A percentile compares a stretch with the other conserved stretches of the same genome.
These are phyloP conservation scores for Tinea semifulvella DNA, from an alignment of 2,888 invertebrate genomes.

Conservation along the genomic window DNA sequence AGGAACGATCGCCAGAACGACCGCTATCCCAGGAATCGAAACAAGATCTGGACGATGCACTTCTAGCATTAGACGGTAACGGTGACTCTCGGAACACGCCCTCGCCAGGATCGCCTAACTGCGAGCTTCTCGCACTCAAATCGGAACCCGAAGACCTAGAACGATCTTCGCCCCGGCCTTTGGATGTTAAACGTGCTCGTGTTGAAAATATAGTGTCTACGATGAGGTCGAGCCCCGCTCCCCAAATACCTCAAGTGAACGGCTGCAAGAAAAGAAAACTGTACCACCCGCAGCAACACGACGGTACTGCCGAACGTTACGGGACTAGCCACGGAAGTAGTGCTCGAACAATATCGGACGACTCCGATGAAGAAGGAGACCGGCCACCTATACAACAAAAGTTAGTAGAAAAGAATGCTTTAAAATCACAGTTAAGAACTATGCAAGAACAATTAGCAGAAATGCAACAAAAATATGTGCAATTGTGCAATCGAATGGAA, in stretches of 20 bases:
- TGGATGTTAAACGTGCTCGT: slow-evolving; percentile 90
- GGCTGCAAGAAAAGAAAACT: slow-evolving; percentile 96
- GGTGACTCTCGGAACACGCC: slow-evolving; percentile 51
- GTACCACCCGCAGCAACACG: slow-evolving; percentile 95
- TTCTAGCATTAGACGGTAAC: slow-evolving; percentile 68
- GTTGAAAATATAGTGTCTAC: slow-evolving; percentile 95
- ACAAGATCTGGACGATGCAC: slow-evolving; percentile 68
- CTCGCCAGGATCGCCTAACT: slow-evolving; percentile 66
- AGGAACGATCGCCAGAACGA: slow-evolving; percentile 65
- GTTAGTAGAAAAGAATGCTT: slow-evolving; percentile 85
- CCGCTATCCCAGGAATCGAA: slow-evolving; percentile 72
- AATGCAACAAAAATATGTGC: slow-evolving; percentile 91
- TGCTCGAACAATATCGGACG: slow-evolving; percentile 65
- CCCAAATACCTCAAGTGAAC: slow-evolving; percentile 79
- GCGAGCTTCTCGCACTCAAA: slow-evolving; percentile 70
- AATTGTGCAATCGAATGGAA: slow-evolving; percentile 86
- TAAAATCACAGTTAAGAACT: slow-evolving; percentile 84
- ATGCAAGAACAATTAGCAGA: slow-evolving; percentile 91
- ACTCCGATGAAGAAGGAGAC: slow-evolving; percentile 80
- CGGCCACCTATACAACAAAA: slow-evolving; percentile 83
- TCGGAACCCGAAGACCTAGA: slow-evolving; percentile 72
- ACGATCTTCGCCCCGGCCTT: slow-evolving; percentile 68
- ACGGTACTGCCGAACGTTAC: slow-evolving; percentile 71
- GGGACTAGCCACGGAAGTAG: slow-evolving; percentile 58
- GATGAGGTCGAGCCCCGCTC: slow-evolving; percentile 89